Base-by-base conservation (phyloP, 1,140 invertebrate genomes). In the Metopolophium dirhodum region DNA sequence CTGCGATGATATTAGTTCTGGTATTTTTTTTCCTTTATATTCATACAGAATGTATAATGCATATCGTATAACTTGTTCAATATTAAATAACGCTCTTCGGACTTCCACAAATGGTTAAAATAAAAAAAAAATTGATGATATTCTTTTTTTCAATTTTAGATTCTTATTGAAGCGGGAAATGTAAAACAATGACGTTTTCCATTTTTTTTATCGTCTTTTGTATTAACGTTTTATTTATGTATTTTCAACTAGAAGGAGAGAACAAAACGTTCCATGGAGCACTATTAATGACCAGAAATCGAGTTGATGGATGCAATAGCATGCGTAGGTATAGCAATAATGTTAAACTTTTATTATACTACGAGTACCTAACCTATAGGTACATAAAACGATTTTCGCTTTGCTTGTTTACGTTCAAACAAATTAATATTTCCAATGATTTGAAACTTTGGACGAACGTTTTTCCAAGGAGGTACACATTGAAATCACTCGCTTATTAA, bases 11-110 rank as follows among this genome's bases (percentile, higher is more conserved):
- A 77, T 77, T 77, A 77, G 61, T 77, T 77, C 61, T 77, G 61
- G 61, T 77, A 77, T 77, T 77, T 77, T 77, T 57, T 77, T 68
- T 61, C 61, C 61, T 68, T 35, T n/a, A 77, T 77, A 77, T 77
- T n/a, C 61, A 77, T 77, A 41, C 41, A 77, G 61, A 77, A 77
- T 77, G 14, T 35, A 77, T 41, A 41, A 41, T 41, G 41, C 3
- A 41, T 3, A 41, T 77, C 30, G 51, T 54, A 61, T 61, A 77
- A 77, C 30, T n/a, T 77, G 61, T 77, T 77, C n/a, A 77, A n/a
- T 77, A 77, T 77, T 77, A 77, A 77, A 77, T n/a, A 77, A 77
- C 18, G 14, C 14, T 77, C 61, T 77, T 23, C 61, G 61, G 61
- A n/a, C n/a, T n/a, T 77, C 61, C 4, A 77, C 30, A 77, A 77